Percentiles rank a stretch among this genome's conserved stretches.
Evolutionary conservation across 1,140 invertebrate species (phyloP).

Genomic region (Drosophila sp.): DNA sequence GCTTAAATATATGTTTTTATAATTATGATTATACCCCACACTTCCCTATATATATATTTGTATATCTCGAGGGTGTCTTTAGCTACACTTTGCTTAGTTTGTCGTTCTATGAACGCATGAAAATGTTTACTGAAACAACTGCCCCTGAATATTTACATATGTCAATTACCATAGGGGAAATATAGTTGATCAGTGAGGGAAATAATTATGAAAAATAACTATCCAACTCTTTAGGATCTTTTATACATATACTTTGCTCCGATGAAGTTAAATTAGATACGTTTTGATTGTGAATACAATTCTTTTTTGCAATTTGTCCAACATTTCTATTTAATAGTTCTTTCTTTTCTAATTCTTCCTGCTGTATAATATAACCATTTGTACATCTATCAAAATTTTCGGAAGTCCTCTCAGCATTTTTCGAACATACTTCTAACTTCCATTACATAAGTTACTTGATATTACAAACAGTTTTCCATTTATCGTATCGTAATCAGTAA

Average conservation of each 20-base stretch:
- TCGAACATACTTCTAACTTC: too few species aligned
- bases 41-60: not conserved
- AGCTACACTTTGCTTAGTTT: too few species aligned
- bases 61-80: not conserved
- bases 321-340: too few species aligned
- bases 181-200: not conserved
- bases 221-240: not conserved
- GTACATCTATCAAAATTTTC: too few species aligned
- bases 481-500: too few species aligned
- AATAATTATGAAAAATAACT: not conserved
- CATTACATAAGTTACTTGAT: too few species aligned
- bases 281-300: not conserved
- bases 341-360: too few species aligned
- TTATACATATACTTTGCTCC: not conserved
- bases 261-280: not conserved
- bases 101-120: conserved; percentile 26
- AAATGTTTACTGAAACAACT: conserved; percentile 35
- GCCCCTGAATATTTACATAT: not conserved
- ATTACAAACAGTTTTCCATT: too few species aligned
- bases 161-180: conserved; percentile 1
- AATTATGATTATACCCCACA: conserved; percentile 34
- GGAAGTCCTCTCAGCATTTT: too few species aligned
- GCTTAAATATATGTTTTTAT: conserved; percentile 78
- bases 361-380: too few species aligned
- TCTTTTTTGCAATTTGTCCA: too few species aligned